Base-by-base conservation (phyloP, 2,113 vertebrate genomes). In the Myiozetetes cayanensis region DNA sequence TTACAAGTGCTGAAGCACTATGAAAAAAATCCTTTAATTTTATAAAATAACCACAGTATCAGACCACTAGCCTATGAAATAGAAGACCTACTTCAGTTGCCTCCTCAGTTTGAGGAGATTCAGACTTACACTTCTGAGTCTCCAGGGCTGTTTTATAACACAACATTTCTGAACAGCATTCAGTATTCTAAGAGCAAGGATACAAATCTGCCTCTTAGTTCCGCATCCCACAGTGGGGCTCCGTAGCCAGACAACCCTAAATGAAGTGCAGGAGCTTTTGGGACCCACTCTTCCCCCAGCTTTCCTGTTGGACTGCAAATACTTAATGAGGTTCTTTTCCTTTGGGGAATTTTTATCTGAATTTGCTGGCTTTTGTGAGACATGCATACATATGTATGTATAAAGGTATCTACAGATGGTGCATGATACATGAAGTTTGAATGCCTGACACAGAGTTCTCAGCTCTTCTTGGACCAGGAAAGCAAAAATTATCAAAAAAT, bases 1-100 rank as follows among this genome's bases (percentile, higher is more conserved):
- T 93, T 89, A 81, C 55, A 21, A 47, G 46, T 78, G 63, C 70
- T 91, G 88, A 93, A 92, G 73, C 31, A 12, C 31, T 76, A 76
- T 0, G 0, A 53, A 77, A 78, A 78, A 90, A 83, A 22, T 27
- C 39, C 23, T 94, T 90, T 77, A 70, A 84, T 91, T 96, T 90
- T 86, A 50, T 65, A 62, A 62, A 94, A 92, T 86, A 79, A 88
- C 31, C 53, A 19, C 46, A n/a, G 87, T 58, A 50, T 77, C 88
- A 73, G 86, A 80, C 79, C 90, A 96, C 49, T 95, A 50, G 41
- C 75, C 85, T 83, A 44, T 88, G 90, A 90, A 96, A 95, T 85
- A 91, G 85, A 84, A 94, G 78, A 88, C 46, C 46, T 85, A 83
- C 53, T 94, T 96, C 63, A 92, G 50, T 88, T 92, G 30, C 44